Evolutionary conservation across 2,888 invertebrate genomes (phyloP), one percentile per base, ranked within the genome.

Genomic region (Steinernema hermaphroditum): DNA sequence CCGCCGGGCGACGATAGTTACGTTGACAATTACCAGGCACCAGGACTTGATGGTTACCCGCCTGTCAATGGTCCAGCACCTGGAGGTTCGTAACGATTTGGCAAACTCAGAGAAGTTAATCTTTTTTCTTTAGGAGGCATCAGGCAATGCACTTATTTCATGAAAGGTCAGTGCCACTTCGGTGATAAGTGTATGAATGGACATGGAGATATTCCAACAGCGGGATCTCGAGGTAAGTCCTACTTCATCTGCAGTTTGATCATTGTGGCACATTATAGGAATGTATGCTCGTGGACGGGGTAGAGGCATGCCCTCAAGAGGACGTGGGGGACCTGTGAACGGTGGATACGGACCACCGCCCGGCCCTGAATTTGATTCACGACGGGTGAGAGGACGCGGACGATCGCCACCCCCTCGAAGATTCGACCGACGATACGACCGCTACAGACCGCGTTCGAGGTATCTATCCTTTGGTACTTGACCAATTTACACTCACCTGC

Each of bases 1-100:
- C 62, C 62, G 29, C 62, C 62, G 32, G 62, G 62, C 32, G 62
- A 62, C 32, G 62, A 62, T 8, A 27, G 32, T 27, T 62, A 62
- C 62, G 62, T 62, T 1, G 62, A 62, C 29, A 62, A 12, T 14
- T 32, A 62, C n/a, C 32, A 8, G 6, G 37, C 62, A 1, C 34
- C 62, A 1, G 62, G 32, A 62, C 62, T 9, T 19, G 62, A 62
- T 27, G 19, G 62, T 29, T 62, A 62, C 34, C 62, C 62, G 8
- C 27, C 32, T 24, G 19, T 14, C 32, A 62, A 62, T 29, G 62
- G 62, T 16, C 62, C 62, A 32, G 29, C 32, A 1, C 62, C 62
- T 1, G 62, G 29, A 32, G 62, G 62, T 29, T 24, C 16, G 62
- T 46, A 9, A 37, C 6, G 9, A 6, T 46, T n/a, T n/a, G n/a